A percentile compares a stretch with the other conserved stretches of the same genome.
phyloP scores from a whole-genome alignment of 2,888 invertebrate genomes.

The Tortricodes alternella region DNA sequence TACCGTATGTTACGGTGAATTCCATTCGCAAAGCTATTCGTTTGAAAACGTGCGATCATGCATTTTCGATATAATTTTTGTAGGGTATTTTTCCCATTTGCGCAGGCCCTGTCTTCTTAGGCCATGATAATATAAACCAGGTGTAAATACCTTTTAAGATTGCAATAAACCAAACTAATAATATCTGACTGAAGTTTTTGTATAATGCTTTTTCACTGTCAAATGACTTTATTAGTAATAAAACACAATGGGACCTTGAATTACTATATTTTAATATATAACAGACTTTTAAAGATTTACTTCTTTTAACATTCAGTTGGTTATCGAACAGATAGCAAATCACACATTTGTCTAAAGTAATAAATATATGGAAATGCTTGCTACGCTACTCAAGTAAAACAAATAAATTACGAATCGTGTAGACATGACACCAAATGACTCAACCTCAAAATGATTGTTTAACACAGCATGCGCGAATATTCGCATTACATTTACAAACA shows the following conservation, averaged over 20 bases:
- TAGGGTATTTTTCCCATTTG: too few species aligned
- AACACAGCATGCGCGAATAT: constrained; percentile 59
- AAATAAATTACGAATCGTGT: constrained; percentile 56
- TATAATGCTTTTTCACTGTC: neutral
- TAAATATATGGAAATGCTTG: constrained; percentile 74
- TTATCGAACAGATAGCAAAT: constrained; percentile 62
- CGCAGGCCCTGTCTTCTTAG: too few species aligned
- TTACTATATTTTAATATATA: constrained; percentile 68
- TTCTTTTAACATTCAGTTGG: constrained; percentile 67
- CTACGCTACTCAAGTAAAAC: constrained; percentile 53
- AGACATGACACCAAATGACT: constrained; percentile 72
- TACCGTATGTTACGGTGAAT: too few species aligned
- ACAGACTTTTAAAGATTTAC: constrained; percentile 79
- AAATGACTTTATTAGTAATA: constrained; percentile 34
- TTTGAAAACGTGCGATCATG: too few species aligned
- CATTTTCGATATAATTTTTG: too few species aligned
- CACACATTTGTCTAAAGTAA: constrained; percentile 66
- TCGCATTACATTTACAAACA: constrained; percentile 41
- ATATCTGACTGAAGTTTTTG: neutral
- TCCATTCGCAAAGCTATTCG: too few species aligned
- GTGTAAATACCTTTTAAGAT: constrained; percentile 47
- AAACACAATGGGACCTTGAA: constrained; percentile 53
- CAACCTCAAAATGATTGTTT: constrained; percentile 46
- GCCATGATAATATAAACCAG: constrained; percentile 9
- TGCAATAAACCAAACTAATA: constrained; percentile 36